Conservation (phyloP, 2,888 invertebrate genomes). For the Myathropa florea region DNA sequence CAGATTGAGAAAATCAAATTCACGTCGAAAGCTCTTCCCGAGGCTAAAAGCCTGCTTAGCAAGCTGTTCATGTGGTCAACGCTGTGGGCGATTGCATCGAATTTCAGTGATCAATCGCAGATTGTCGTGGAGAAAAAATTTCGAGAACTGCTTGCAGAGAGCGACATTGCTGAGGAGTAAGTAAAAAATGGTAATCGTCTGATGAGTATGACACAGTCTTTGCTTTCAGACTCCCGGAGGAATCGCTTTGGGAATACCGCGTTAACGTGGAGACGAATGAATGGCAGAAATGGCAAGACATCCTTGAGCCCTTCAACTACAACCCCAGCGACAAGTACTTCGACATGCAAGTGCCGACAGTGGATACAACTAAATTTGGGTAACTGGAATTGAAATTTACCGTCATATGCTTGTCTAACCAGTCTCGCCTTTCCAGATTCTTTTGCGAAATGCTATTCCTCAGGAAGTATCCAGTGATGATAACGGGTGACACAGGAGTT, state of each 20-base stretch:
- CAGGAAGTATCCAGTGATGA: slow-evolving; percentile 89
- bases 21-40: slow-evolving; percentile 80
- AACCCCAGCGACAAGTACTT: slow-evolving; percentile 89
- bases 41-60: slow-evolving; percentile 85
- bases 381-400: slow-evolving; percentile 75
- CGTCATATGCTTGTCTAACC: no score
- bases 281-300: slow-evolving; percentile 89
- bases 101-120: slow-evolving; percentile 87
- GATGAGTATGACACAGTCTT: neutral
- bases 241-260: slow-evolving; percentile 88
- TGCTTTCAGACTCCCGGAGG: slow-evolving; percentile 84
- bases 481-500: slow-evolving; percentile 95
- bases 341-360: slow-evolving; percentile 93
- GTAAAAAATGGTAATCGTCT: neutral
- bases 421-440: slow-evolving; percentile 72
- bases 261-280: slow-evolving; percentile 86
- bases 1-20: slow-evolving; percentile 85
- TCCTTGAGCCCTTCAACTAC: slow-evolving; percentile 88
- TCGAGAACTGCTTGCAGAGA: slow-evolving; percentile 83
- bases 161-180: slow-evolving; percentile 11
- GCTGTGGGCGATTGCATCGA: slow-evolving; percentile 94
- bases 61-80: slow-evolving; percentile 91
- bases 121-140: slow-evolving; percentile 87
- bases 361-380: slow-evolving; percentile 94
- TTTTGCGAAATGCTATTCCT: slow-evolving; percentile 85